A percentile compares a stretch with the other conserved stretches of the same genome.
These are phyloP conservation scores for Brachypterus glaber DNA, from an alignment of 2,888 invertebrate genomes.

Conservation along the genomic window DNA sequence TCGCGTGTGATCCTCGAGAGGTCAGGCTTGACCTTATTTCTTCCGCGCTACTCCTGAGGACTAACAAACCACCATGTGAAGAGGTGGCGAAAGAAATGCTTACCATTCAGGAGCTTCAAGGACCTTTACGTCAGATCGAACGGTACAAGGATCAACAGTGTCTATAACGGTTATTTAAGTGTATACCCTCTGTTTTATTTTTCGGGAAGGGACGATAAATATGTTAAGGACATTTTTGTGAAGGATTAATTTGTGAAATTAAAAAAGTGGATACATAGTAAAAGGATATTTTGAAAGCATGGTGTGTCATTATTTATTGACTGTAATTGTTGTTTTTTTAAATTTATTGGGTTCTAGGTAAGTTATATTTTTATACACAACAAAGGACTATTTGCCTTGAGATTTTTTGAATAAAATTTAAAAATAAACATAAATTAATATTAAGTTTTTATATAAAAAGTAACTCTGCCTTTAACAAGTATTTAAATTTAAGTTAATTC, in stretches of 20 bases:
- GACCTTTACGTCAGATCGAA: conserved; percentile 2
- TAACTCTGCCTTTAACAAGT: too few relatives aligned
- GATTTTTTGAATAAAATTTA: too few relatives aligned
- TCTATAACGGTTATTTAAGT: too few relatives aligned
- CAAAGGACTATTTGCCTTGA: too few relatives aligned
- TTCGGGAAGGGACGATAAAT: too few relatives aligned
- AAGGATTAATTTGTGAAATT: too few relatives aligned
- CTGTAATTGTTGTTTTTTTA: conserved; percentile 20
- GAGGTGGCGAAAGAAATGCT: background rate
- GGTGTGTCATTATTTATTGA: conserved; percentile 15
- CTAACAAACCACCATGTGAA: conserved; percentile 5
- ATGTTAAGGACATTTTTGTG: too few relatives aligned
- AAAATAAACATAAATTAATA: too few relatives aligned
- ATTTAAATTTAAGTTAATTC: too few relatives aligned
- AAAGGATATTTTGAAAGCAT: conserved; percentile 25
- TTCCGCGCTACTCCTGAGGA: conserved; percentile 16
- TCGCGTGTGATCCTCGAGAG: conserved; percentile 27
- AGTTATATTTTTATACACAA: conserved; percentile 13
- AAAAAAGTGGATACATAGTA: too few relatives aligned
- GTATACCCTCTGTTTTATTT: too few relatives aligned
- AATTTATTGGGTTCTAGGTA: conserved; percentile 20
- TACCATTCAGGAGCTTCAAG: conserved; percentile 2
- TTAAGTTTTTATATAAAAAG: too few relatives aligned
- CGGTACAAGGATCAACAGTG: background rate
- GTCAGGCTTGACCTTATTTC: conserved; percentile 18